These are phyloP conservation scores for Halichoerus grypus DNA, from an alignment of 2,113 vertebrate genomes.

Conservation along the genomic window DNA sequence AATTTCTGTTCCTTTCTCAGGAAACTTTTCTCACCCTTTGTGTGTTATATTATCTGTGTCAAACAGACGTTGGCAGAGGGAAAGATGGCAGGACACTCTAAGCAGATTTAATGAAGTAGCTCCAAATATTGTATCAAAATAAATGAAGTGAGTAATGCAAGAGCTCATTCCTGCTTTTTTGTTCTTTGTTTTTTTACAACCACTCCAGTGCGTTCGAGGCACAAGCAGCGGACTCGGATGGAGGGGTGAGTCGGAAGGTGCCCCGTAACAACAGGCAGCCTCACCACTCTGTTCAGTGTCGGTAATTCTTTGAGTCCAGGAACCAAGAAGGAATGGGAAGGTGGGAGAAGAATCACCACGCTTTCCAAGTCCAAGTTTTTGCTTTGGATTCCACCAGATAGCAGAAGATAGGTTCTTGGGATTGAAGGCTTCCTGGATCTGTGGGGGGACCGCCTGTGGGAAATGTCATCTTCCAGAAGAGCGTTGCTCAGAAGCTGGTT, in stretches of 20 bases:
- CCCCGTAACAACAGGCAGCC: not conserved
- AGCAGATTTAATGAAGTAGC: constrained; percentile 82
- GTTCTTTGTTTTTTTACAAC: not conserved
- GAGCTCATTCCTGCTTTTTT: constrained; percentile 55
- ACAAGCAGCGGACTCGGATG: not conserved
- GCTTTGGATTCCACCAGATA: not conserved
- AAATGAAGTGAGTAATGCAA: constrained; percentile 82
- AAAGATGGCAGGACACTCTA: constrained; percentile 40
- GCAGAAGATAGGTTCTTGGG: rapidly evolving
- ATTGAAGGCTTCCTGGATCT: no score
- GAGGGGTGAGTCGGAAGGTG: constrained; percentile 50
- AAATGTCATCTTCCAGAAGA: no score
- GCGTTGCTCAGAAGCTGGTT: rapidly evolving
- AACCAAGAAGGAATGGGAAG: not conserved
- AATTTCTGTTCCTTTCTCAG: constrained; percentile 25
- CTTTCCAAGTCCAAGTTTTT: not conserved
- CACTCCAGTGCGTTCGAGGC: constrained; percentile 40
- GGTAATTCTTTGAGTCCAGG: not conserved
- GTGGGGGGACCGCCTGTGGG: rapidly evolving
- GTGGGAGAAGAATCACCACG: not conserved
- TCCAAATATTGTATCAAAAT: constrained; percentile 80
- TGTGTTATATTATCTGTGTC: constrained; percentile 74
- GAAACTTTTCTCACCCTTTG: not conserved
- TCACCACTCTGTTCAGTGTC: not conserved
- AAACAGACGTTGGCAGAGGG: constrained; percentile 76